A percentile compares a stretch with the other conserved stretches of the same genome.
phyloP scores from a whole-genome alignment of 2,797 vertebrate species.

The Margarornis squamiger region DNA sequence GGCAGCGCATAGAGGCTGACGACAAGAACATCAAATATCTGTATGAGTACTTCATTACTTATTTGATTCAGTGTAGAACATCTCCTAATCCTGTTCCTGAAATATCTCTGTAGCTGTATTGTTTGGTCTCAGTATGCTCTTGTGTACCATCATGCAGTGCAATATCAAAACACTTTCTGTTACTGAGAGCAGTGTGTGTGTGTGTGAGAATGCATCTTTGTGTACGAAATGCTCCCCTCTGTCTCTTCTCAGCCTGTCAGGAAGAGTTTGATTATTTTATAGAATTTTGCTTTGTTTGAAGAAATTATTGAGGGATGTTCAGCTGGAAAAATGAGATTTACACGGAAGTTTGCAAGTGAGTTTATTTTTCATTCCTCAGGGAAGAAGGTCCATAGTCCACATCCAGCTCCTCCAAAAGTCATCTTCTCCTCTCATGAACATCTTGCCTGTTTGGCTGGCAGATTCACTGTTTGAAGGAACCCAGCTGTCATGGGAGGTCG shows the following conservation, averaged over 20 bases:
- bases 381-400: neutral
- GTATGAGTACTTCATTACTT: neutral
- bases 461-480: neutral
- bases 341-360: neutral
- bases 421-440: neutral
- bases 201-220: neutral
- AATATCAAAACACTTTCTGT: constrained; percentile 25
- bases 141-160: neutral
- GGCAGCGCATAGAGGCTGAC: neutral
- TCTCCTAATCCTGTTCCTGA: neutral
- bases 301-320: constrained; percentile 21
- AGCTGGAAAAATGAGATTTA: neutral
- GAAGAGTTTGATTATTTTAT: constrained; percentile 15
- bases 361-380: constrained; percentile 48
- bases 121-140: constrained; percentile 34
- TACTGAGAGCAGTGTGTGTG: neutral
- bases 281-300: constrained; percentile 24
- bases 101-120: neutral
- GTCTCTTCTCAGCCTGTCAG: neutral
- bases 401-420: neutral
- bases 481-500: neutral
- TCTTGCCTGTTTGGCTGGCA: neutral
- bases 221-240: neutral
- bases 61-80: neutral
- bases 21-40: neutral